Evolutionary conservation across 2,888 invertebrate genomes (phyloP).

Genomic region (Elmis aenea): DNA sequence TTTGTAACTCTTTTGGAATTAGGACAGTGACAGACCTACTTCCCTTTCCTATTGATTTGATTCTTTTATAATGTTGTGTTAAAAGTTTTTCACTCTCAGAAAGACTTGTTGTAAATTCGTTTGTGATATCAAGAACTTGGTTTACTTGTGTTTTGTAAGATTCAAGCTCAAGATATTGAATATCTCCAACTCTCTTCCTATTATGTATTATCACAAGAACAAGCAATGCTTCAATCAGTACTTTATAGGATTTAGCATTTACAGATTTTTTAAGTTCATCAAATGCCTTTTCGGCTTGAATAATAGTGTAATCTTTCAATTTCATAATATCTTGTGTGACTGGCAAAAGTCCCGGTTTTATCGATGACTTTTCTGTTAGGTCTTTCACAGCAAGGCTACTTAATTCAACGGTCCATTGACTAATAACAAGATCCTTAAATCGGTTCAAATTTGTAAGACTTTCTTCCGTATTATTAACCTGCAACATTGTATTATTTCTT

Average conservation of each 20-base stretch:
- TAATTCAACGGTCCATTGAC: constrained; percentile 7
- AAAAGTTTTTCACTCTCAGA: not conserved
- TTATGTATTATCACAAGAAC: constrained; percentile 1
- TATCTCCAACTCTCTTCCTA: too few species aligned
- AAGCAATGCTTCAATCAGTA: constrained; percentile 1
- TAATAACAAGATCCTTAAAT: not conserved
- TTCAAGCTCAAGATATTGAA: constrained; percentile 1
- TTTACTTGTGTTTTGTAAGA: constrained; percentile 1
- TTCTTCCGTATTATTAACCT: not conserved
- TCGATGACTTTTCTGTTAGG: constrained; percentile 3
- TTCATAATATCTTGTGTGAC: constrained; percentile 3
- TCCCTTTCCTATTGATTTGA: constrained; percentile 2
- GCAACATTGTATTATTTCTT: not conserved
- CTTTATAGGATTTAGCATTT: not conserved
- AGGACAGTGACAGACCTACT: constrained; percentile 1
- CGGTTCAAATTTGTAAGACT: not conserved
- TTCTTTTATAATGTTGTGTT: constrained; percentile 8
- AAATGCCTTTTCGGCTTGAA: constrained; percentile 1
- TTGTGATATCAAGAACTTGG: not conserved
- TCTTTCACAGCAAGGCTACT: constrained; percentile 4
- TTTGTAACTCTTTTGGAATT: constrained; percentile 4
- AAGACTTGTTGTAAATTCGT: not conserved
- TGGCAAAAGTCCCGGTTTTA: constrained; percentile 6
- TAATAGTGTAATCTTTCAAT: constrained; percentile 1
- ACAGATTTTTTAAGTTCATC: not conserved